Evolutionary conservation across 2,888 invertebrate genomes (phyloP).

Genomic region (Leptinotarsa rubiginosa): DNA sequence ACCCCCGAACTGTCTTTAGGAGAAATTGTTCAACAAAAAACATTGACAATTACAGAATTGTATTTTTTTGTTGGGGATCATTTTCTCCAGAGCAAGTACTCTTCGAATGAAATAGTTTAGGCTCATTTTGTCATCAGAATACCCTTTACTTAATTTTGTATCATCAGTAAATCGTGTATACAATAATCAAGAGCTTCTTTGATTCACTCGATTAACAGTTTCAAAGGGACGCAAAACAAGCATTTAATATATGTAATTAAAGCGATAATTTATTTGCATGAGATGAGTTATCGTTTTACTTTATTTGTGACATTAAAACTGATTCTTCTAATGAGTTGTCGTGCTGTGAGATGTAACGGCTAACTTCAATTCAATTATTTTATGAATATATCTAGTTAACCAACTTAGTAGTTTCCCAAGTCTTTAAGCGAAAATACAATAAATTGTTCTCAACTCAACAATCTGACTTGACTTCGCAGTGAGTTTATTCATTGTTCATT

Average conservation of each 20-base stretch:
- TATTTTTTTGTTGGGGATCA: too few species aligned
- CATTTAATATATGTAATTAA: neutral
- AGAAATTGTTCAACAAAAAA: too few species aligned
- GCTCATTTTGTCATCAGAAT: neutral
- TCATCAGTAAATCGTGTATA: neutral
- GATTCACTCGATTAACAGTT: neutral
- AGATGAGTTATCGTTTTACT: slow-evolving; percentile 1
- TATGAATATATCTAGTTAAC: neutral
- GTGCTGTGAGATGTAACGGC: slow-evolving; percentile 6
- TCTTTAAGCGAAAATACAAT: neutral
- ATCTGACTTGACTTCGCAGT: neutral
- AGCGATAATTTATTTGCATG: slow-evolving; percentile 3
- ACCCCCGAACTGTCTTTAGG: too few species aligned
- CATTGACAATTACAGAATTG: too few species aligned
- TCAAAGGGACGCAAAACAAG: neutral
- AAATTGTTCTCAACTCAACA: neutral
- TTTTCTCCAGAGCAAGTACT: too few species aligned
- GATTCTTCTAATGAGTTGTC: neutral
- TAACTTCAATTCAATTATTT: neutral
- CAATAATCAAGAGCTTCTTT: neutral
- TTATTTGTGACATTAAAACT: neutral
- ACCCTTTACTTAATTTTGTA: neutral
- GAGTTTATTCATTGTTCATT: neutral
- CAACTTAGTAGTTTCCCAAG: neutral
- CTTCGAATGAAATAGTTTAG: too few species aligned